Conservation (phyloP, 2,888 invertebrate genomes). For the Pachydiplax longipennis region DNA sequence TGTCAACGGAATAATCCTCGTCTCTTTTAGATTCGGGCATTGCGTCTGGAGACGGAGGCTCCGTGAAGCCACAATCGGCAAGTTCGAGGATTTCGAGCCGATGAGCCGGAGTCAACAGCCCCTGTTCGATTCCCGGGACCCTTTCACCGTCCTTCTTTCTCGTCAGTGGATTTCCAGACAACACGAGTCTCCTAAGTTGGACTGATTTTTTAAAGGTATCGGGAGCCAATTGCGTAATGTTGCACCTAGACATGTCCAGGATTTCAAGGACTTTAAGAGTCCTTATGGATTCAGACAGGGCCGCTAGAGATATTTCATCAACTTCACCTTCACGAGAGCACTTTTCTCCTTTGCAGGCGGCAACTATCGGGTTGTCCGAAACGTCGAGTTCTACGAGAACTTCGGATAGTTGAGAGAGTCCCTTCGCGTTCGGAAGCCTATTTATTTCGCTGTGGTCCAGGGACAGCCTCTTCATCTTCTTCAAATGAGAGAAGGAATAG, state of each 20-base stretch:
- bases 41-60: constrained; percentile 1
- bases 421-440: constrained; percentile 66
- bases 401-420: constrained; percentile 69
- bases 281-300: neutral
- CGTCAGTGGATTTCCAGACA: constrained; percentile 73
- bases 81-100: neutral
- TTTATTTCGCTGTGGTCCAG: constrained; percentile 72
- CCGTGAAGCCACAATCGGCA: neutral
- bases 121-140: neutral
- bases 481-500: constrained; percentile 51
- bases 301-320: neutral
- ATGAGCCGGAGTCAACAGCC: neutral
- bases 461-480: constrained; percentile 71
- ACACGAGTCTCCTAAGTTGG: constrained; percentile 69
- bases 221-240: constrained; percentile 70
- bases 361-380: constrained; percentile 73
- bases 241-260: constrained; percentile 77
- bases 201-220: constrained; percentile 74
- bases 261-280: constrained; percentile 71
- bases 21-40: neutral
- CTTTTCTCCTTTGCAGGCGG: constrained; percentile 67
- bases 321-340: neutral
- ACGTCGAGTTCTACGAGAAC: constrained; percentile 73
- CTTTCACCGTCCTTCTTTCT: neutral
- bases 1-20: neutral